Conservation (phyloP, 2,888 invertebrate genomes). For the Ectemnius lituratus region DNA sequence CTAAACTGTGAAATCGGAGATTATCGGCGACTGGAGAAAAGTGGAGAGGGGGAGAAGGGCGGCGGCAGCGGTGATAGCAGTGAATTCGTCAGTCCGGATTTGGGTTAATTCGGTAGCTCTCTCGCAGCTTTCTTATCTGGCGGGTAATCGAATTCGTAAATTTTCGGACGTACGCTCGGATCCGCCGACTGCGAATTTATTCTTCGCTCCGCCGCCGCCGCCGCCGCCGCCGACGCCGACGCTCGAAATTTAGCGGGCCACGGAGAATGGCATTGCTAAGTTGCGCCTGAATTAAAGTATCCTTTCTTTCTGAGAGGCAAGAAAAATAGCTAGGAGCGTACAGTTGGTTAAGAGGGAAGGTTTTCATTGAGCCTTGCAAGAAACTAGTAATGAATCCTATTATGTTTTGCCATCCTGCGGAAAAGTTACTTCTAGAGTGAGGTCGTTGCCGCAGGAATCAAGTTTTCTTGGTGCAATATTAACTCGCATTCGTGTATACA, state of each 20-base stretch:
- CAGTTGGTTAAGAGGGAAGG: no score
- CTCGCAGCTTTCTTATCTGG: slow-evolving; percentile 11
- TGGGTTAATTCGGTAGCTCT: slow-evolving; percentile 9
- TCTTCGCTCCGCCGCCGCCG: not conserved
- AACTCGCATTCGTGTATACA: no score
- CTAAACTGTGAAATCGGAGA: slow-evolving; percentile 6
- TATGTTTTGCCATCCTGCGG: no score
- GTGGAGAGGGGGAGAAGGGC: no score
- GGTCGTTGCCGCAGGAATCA: no score
- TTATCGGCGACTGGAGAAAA: slow-evolving; percentile 4
- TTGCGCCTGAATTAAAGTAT: not conserved
- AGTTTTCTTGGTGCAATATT: no score
- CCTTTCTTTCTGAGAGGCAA: no score
- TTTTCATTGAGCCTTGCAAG: no score
- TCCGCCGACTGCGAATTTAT: slow-evolving; percentile 11
- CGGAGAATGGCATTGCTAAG: not conserved
- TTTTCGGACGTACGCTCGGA: not conserved
- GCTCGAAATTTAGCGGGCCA: not conserved
- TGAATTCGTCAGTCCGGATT: slow-evolving; percentile 14
- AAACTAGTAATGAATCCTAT: no score
- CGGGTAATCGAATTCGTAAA: slow-evolving; percentile 21
- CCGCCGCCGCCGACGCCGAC: no score
- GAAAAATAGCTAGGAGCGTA: no score
- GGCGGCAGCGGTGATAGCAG: not conserved
- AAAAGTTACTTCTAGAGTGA: no score